Evolutionary conservation across 2,888 invertebrate species (phyloP).

Genomic region (Agrotis ipsilon): DNA sequence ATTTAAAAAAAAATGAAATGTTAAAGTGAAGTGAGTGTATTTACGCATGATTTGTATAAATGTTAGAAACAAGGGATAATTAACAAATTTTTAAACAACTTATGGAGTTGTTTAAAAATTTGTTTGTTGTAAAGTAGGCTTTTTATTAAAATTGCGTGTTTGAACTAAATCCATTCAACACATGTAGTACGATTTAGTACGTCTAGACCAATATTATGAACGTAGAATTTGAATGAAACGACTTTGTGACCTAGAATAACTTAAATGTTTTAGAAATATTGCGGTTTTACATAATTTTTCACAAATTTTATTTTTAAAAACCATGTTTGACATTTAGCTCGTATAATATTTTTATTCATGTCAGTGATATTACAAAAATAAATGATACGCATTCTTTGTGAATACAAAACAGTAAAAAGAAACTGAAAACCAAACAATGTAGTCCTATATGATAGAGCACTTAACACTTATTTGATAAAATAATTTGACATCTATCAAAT

Average conservation of each 20-base stretch:
- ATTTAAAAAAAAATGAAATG: no score
- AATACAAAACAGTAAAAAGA: neutral
- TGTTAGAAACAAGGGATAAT: slow-evolving; percentile 11
- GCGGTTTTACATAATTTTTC: slow-evolving; percentile 7
- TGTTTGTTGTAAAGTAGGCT: no score
- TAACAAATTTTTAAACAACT: slow-evolving; percentile 46
- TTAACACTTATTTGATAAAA: no score
- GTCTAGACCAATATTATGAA: slow-evolving; percentile 60
- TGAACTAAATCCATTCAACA: slow-evolving; percentile 40
- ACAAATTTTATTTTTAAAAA: neutral
- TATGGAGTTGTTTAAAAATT: no score
- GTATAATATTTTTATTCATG: neutral
- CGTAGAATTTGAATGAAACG: slow-evolving; percentile 49
- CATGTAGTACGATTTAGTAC: slow-evolving; percentile 57
- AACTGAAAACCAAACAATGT: neutral
- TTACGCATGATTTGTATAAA: slow-evolving; percentile 10
- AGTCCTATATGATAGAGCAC: neutral
- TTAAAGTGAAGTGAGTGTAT: no score
- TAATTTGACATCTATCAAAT: neutral
- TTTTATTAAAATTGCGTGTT: slow-evolving; percentile 49
- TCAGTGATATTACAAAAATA: neutral
- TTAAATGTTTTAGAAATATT: slow-evolving; percentile 24
- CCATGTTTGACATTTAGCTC: neutral
- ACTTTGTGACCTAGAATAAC: slow-evolving; percentile 37
- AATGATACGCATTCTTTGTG: neutral